Conservation (phyloP, 2,797 vertebrate species). For the Syngnathus rostellatus region DNA sequence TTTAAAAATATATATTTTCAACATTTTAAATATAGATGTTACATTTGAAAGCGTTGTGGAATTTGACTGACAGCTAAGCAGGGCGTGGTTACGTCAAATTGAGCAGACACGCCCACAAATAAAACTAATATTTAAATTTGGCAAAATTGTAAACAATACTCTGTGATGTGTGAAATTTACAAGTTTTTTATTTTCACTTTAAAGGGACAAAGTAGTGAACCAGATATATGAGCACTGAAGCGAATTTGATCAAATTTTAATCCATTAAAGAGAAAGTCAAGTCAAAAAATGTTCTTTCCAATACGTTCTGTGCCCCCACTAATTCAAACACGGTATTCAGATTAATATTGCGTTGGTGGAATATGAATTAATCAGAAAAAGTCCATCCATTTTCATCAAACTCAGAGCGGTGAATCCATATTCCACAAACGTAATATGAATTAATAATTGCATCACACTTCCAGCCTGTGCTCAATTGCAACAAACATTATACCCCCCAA, state of each 20-base stretch:
- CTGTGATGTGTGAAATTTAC: neutral
- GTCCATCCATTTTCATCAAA: no score
- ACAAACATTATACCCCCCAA: constrained; percentile 58
- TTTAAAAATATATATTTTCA: neutral
- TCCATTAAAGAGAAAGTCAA: neutral
- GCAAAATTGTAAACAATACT: neutral
- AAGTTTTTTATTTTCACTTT: neutral
- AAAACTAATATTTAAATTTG: no score
- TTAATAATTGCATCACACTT: constrained; percentile 6
- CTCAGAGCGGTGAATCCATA: no score
- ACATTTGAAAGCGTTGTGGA: no score
- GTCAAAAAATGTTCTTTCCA: neutral
- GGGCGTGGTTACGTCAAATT: neutral
- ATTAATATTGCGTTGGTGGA: no score
- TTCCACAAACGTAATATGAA: constrained; percentile 3
- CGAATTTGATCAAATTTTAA: neutral
- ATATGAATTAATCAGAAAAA: no score
- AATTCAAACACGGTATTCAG: no score
- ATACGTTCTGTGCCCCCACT: no score
- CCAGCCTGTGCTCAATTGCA: constrained; percentile 65
- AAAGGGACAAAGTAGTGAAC: neutral
- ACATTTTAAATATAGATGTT: neutral
- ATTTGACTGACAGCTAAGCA: neutral
- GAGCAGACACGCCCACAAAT: no score
- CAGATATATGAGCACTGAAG: neutral